Conservation (phyloP, 64 coral and sea anemone genomes). For the Montipora sp. region DNA sequence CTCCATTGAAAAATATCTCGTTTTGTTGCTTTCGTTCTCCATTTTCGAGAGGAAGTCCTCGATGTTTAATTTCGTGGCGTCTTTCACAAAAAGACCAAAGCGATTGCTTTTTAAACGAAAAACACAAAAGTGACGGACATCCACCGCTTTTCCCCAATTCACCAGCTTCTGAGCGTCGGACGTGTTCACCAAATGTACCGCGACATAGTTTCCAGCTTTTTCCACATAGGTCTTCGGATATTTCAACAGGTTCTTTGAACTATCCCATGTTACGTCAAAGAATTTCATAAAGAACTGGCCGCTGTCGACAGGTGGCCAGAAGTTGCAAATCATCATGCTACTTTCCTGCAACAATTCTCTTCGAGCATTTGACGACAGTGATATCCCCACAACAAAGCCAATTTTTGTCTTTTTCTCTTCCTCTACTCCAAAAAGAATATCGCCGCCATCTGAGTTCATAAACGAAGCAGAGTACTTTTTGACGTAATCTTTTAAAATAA, state of each 20-base stretch:
- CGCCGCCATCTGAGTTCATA: slow-evolving; percentile 68
- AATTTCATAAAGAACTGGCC: slow-evolving; percentile 70
- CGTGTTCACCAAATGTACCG: background rate
- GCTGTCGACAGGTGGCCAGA: slow-evolving; percentile 74
- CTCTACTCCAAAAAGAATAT: slow-evolving; percentile 70
- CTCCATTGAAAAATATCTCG: background rate
- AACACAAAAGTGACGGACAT: background rate
- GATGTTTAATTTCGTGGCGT: slow-evolving; percentile 1
- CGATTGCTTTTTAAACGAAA: slow-evolving; percentile 48
- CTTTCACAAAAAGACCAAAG: slow-evolving; percentile 42
- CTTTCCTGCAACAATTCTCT: slow-evolving; percentile 21
- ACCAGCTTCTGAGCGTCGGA: background rate
- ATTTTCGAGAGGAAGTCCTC: slow-evolving; percentile 48
- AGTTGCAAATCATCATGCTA: slow-evolving; percentile 42
- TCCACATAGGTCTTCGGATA: slow-evolving; percentile 32
- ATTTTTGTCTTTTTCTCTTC: slow-evolving; percentile 53
- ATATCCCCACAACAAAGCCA: slow-evolving; percentile 65
- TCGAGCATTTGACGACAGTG: slow-evolving; percentile 36
- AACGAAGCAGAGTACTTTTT: slow-evolving; percentile 72
- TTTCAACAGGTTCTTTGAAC: slow-evolving; percentile 44
- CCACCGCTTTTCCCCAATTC: background rate
- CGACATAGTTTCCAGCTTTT: background rate
- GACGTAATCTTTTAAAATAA: slow-evolving; percentile 60
- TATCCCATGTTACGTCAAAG: slow-evolving; percentile 36
- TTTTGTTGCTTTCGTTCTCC: slow-evolving; percentile 33